Evolutionary conservation across 2,113 vertebrate genomes (phyloP), one percentile per base, ranked within the genome.

Genomic region (Pollachius pollachius): DNA sequence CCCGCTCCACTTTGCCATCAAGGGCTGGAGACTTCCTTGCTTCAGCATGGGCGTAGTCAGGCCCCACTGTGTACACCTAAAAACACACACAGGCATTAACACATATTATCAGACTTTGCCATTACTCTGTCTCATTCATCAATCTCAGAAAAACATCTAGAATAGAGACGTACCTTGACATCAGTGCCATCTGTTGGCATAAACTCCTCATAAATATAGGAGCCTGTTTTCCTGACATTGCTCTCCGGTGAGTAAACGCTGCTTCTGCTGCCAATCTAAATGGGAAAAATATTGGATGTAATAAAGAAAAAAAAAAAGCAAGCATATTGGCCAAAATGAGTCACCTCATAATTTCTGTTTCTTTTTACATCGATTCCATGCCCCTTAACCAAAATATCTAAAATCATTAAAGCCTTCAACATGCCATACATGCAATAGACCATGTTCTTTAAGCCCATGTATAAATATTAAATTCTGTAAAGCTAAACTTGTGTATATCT

Each of bases 161-260:
- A 41, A 64, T 15, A 6, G n/a, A 21, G 21, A 3, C 18, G 9
- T 92, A 96, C 95, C 95, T 96, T 96, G 41, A 96, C 95, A 78
- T 96, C 95, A 58, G 95, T 96, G 64, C 95, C 95, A 87, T 96
- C 95, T 25, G 95, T 96, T 67, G 95, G 95, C 95, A 96, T 96
- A 81, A 96, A 96, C 71, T 96, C 95, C 79, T 96, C 95, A 74
- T 96, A 96, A 80, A 96, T 96, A 74, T 96, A 96, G 27, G 95
- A 95, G 16, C 95, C 95, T 7, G 95, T 96, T 91, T 96, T 96
- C 78, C 95, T 90, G 70, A 96, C 95, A 56, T 78, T 95, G 83
- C 94, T 96, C 90, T 96, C 95, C 71, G 95, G 95, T 17, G 94
- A 96, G 84, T 96, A 96, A 57, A 96, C 95, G 77, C 95, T 96